Evolutionary conservation across 2,113 vertebrate species (phyloP).

Genomic region (Aplodontia rufa): DNA sequence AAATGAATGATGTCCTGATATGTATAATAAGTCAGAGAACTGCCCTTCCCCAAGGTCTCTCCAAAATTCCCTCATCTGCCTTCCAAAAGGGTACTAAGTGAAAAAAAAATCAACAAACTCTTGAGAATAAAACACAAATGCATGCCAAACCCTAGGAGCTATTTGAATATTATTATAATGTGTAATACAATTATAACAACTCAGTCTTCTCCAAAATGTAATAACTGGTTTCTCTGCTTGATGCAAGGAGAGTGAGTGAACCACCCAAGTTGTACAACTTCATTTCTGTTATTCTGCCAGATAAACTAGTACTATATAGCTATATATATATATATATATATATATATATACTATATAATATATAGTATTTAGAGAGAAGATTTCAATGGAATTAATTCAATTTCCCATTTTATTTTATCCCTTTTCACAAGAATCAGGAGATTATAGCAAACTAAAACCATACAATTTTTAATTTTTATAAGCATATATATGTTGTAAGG

Average conservation of each 20-base stretch:
- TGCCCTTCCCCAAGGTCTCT: neutral
- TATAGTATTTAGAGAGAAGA: neutral
- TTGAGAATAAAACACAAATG: conserved; percentile 16
- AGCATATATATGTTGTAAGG: neutral
- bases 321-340: too few species aligned
- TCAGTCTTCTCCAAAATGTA: conserved; percentile 46
- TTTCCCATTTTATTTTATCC: neutral
- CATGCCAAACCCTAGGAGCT: neutral
- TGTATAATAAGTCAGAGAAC: neutral
- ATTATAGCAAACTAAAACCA: neutral
- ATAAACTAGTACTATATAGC: neutral
- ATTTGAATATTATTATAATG: conserved; percentile 55
- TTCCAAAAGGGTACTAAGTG: neutral
- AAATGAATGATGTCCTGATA: neutral
- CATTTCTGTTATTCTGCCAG: neutral
- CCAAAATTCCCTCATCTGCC: neutral
- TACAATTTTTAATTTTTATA: neutral
- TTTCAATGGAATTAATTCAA: conserved; percentile 4
- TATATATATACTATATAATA: too few species aligned
- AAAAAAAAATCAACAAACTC: neutral
- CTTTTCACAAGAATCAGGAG: neutral
- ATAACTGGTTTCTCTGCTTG: neutral
- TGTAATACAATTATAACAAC: conserved; percentile 42
- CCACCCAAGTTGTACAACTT: neutral
- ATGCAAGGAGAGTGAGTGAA: conserved; percentile 17